Conservation (phyloP, 1,140 invertebrate genomes). For the Pygmarrhopalites habei region DNA sequence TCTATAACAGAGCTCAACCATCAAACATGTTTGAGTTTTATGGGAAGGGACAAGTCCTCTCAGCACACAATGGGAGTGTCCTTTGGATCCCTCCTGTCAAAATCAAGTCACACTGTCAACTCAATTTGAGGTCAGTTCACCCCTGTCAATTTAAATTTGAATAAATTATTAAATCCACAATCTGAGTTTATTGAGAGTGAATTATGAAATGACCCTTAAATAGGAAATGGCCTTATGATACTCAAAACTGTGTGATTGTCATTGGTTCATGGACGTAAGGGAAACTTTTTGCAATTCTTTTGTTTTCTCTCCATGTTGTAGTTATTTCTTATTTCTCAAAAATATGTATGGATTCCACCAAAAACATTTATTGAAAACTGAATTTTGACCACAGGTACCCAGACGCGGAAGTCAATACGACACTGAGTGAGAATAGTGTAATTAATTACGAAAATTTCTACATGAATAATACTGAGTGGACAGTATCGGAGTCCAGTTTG, state of each 20-base stretch:
- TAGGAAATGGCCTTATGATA: constrained; percentile 65
- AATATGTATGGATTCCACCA: too few species aligned
- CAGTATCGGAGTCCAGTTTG: background rate
- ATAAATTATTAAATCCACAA: too few species aligned
- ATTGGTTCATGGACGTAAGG: constrained; percentile 59
- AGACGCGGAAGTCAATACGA: constrained; percentile 56
- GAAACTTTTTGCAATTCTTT: too few species aligned
- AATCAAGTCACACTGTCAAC: constrained; percentile 56
- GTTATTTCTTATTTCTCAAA: too few species aligned
- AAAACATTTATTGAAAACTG: too few species aligned
- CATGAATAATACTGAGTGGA: constrained; percentile 21
- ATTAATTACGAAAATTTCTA: background rate
- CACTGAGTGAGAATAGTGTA: background rate
- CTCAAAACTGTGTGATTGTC: constrained; percentile 56
- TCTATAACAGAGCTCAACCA: constrained; percentile 26
- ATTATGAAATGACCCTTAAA: too few species aligned
- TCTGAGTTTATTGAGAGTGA: too few species aligned
- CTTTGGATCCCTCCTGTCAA: constrained; percentile 62
- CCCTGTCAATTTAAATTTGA: too few species aligned
- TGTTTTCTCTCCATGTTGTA: too few species aligned
- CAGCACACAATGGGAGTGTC: constrained; percentile 51
- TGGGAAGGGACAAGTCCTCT: constrained; percentile 52
- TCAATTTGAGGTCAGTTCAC: constrained; percentile 60
- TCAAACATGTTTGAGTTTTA: constrained; percentile 49
- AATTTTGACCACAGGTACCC: too few species aligned